These are phyloP conservation scores for Cantharis lateralis DNA, from an alignment of 2,888 invertebrate genomes.

Conservation along the genomic window DNA sequence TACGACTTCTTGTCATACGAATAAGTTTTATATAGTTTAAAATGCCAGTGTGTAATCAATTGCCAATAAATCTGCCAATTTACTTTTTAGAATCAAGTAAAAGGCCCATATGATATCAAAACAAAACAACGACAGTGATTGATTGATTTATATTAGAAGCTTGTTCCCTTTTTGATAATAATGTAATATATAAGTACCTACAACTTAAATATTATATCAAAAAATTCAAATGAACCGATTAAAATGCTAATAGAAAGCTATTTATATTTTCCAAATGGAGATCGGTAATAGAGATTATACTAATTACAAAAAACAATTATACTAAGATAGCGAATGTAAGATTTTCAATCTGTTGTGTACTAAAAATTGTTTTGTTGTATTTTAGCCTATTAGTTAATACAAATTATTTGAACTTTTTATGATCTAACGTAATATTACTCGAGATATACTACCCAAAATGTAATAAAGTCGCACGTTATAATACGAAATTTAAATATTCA, in stretches of 20 bases:
- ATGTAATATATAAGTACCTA: not conserved
- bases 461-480: not conserved
- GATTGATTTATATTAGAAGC: not conserved
- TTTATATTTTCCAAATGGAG: not conserved
- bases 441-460: not conserved
- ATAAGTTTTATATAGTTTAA: not conserved
- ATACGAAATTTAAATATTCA: not conserved
- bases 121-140: not conserved
- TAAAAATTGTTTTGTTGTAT: not conserved
- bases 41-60: not conserved
- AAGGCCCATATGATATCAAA: not conserved
- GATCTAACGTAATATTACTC: not conserved
- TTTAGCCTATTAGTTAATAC: not conserved
- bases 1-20: not conserved
- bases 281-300: not conserved
- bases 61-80: not conserved
- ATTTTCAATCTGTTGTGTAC: not conserved
- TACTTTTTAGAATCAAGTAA: not conserved
- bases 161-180: not conserved
- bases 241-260: not conserved
- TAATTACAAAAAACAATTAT: not conserved
- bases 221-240: not conserved
- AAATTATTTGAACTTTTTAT: not conserved
- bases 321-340: not conserved
- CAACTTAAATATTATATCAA: not conserved